Evolutionary conservation across 1,140 invertebrate species (phyloP).

Genomic region (Chrysoperla carnea): DNA sequence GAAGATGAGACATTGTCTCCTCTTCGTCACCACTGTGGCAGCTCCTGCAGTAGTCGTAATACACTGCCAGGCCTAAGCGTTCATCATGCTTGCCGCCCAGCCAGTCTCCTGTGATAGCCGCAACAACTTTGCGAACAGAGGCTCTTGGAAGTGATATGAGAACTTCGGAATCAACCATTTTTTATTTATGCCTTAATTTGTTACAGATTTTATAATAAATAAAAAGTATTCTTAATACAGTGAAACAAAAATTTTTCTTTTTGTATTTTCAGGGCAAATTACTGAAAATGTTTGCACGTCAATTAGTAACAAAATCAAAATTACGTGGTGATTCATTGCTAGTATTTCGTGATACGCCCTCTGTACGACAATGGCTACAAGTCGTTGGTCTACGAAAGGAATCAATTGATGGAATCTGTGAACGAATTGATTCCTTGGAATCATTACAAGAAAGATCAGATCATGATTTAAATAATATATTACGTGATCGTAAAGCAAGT

Average conservation of each 20-base stretch:
- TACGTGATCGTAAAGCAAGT: constrained; percentile 43
- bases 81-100: no score
- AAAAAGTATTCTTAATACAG: not conserved
- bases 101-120: no score
- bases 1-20: no score
- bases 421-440: constrained; percentile 50
- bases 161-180: no score
- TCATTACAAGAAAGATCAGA: constrained; percentile 67
- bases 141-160: no score
- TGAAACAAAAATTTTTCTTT: constrained; percentile 7
- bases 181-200: no score
- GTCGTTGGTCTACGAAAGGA: constrained; percentile 52
- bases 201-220: no score
- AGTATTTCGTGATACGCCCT: constrained; percentile 48
- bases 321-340: constrained; percentile 33
- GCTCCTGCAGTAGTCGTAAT: no score
- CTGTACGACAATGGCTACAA: constrained; percentile 73
- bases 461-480: constrained; percentile 54
- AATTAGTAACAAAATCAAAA: constrained; percentile 71
- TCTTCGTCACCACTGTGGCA: no score
- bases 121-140: no score
- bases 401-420: constrained; percentile 30
- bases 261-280: constrained; percentile 63
- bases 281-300: constrained; percentile 80
- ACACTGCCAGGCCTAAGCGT: no score